phyloP scores from a whole-genome alignment of 2,888 invertebrate species.

The Ormia ochracea region DNA sequence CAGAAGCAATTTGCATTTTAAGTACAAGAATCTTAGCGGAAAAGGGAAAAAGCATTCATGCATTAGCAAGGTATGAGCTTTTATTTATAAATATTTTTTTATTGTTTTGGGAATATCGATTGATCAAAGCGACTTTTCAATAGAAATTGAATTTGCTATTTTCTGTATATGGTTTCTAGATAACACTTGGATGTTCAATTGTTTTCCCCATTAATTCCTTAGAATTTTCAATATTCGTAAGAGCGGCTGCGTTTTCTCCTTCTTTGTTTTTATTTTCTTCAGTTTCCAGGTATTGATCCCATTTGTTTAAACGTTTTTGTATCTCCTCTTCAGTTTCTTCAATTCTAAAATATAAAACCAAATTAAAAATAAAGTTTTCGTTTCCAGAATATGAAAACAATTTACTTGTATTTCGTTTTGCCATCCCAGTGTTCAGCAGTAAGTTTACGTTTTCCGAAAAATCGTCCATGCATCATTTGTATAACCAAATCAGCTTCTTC shows the following conservation, averaged over 20 bases:
- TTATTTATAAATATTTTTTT: too few relatives aligned
- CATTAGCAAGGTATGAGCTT: too few relatives aligned
- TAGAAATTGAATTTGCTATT: background rate
- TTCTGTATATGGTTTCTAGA: background rate
- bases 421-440: constrained; percentile 96
- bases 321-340: constrained; percentile 93
- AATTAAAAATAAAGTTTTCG: background rate
- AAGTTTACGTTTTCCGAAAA: constrained; percentile 91
- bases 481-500: constrained; percentile 95
- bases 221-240: background rate
- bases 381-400: constrained; percentile 10
- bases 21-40: too few relatives aligned
- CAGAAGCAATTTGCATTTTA: too few relatives aligned
- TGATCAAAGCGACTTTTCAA: background rate
- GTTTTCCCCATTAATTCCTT: background rate
- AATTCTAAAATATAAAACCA: constrained; percentile 78
- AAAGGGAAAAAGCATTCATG: too few relatives aligned
- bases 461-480: constrained; percentile 89
- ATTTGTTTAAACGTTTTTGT: constrained; percentile 87
- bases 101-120: too few relatives aligned
- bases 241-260: background rate
- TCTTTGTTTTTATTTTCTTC: constrained; percentile 71
- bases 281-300: constrained; percentile 87
- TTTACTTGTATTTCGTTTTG: constrained; percentile 89
- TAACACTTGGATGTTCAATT: background rate